Conservation (phyloP, 2,888 invertebrate species). For the Campaea margaritaria region DNA sequence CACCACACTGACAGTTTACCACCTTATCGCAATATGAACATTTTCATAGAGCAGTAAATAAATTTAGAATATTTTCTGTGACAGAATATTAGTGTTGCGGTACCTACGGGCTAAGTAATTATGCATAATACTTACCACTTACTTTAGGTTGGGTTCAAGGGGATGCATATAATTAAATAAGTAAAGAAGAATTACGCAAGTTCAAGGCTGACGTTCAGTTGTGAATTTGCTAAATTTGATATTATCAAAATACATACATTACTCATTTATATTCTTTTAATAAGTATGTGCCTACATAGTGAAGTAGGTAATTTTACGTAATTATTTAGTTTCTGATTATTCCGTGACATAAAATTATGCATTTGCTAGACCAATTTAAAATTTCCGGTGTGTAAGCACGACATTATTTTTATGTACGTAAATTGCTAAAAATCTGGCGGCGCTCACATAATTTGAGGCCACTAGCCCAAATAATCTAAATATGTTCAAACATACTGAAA, state of each 20-base stretch:
- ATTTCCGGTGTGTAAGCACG: conserved; percentile 1
- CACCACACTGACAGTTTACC: background rate
- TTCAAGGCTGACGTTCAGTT: conserved; percentile 3
- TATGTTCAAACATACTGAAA: background rate
- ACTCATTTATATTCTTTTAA: too few relatives aligned
- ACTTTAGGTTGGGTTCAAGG: conserved; percentile 9
- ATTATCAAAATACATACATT: too few relatives aligned
- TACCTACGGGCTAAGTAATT: too few relatives aligned
- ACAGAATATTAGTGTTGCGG: background rate
- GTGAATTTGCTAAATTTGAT: too few relatives aligned
- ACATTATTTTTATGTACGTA: background rate
- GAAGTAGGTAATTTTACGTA: too few relatives aligned
- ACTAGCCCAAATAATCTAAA: background rate
- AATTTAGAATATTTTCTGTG: background rate
- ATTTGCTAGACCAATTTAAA: background rate
- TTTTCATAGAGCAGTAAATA: background rate
- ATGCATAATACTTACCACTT: too few relatives aligned
- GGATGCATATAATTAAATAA: background rate
- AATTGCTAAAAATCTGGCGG: background rate
- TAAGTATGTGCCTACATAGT: too few relatives aligned
- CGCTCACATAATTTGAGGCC: background rate
- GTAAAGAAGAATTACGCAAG: conserved; percentile 6
- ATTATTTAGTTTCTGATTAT: too few relatives aligned
- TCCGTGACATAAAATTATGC: too few relatives aligned
- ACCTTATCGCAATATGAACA: background rate